These are phyloP conservation scores for Opisthograptis luteolata DNA, from an alignment of 2,888 invertebrate genomes.

Conservation along the genomic window DNA sequence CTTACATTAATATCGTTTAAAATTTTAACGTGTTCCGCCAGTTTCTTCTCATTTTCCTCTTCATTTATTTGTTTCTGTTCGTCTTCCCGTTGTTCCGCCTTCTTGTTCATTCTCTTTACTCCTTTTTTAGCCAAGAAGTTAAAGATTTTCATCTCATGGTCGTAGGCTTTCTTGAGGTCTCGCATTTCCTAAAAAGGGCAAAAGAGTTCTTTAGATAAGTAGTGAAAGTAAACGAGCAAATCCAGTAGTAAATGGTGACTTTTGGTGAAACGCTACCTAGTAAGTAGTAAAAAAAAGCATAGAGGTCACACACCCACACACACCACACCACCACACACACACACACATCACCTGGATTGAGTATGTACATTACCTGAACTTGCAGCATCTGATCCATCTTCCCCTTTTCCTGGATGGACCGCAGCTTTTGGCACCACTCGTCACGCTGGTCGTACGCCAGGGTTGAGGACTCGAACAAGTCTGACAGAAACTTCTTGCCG, in stretches of 20 bases:
- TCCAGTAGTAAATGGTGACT: too few species aligned
- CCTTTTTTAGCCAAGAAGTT: conserved; percentile 90
- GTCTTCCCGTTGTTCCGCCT: conserved; percentile 67
- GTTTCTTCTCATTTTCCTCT: conserved; percentile 44
- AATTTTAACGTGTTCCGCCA: conserved; percentile 50
- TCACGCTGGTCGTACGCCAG: conserved; percentile 91
- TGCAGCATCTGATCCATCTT: conserved; percentile 87
- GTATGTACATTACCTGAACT: conserved; percentile 86
- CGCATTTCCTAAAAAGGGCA: conserved; percentile 86
- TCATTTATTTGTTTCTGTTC: conserved; percentile 46
- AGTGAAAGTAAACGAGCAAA: too few species aligned
- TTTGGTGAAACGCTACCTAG: too few species aligned
- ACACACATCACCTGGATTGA: too few species aligned
- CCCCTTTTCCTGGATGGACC: conserved; percentile 87
- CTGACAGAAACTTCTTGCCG: conserved; percentile 90
- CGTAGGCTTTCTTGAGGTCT: conserved; percentile 88
- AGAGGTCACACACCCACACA: too few species aligned
- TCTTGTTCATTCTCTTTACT: conserved; percentile 85
- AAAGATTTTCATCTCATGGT: conserved; percentile 89
- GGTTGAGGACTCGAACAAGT: conserved; percentile 91
- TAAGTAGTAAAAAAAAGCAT: too few species aligned
- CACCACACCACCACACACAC: too few species aligned
- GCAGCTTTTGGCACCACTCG: conserved; percentile 88
- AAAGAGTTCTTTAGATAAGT: not conserved
- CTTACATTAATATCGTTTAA: conserved; percentile 62